A percentile compares a stretch with the other conserved stretches of the same genome.
Conservation (phyloP, 2,113 vertebrate genomes). For the Meriones unguiculatus region DNA sequence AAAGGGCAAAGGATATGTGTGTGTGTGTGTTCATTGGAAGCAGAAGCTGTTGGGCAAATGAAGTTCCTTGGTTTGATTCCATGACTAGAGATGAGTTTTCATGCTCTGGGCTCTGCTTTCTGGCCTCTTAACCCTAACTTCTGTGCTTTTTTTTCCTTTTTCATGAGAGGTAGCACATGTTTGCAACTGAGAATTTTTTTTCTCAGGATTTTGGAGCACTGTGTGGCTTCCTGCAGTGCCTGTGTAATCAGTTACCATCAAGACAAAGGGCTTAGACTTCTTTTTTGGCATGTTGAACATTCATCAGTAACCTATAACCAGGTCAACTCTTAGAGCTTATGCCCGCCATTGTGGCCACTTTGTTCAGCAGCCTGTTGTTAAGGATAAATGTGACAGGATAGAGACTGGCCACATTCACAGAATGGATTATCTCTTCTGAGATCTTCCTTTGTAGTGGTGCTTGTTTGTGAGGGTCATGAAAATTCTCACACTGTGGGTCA, state of each 20-base stretch:
- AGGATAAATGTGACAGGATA: not conserved
- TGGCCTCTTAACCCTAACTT: not conserved
- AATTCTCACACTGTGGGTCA: not conserved
- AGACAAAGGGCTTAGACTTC: not conserved
- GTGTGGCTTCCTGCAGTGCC: not conserved
- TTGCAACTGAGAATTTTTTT: constrained; percentile 12
- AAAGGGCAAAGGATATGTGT: not conserved
- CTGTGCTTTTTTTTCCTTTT: not conserved
- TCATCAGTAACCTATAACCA: not conserved
- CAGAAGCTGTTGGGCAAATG: not conserved
- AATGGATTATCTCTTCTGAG: not conserved
- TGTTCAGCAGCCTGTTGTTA: constrained; percentile 27
- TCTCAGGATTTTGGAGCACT: not conserved
- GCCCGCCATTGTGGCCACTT: not conserved
- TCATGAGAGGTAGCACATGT: not conserved
- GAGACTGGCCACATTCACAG: not conserved
- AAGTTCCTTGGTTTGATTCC: constrained; percentile 50
- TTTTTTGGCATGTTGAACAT: not conserved
- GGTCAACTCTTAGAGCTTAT: not conserved
- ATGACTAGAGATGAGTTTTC: not conserved
- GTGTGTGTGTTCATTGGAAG: not conserved
- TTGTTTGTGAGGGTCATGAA: constrained; percentile 8
- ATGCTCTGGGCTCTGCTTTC: not conserved
- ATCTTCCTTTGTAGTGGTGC: not conserved
- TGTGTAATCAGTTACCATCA: constrained; percentile 41